Evolutionary conservation across 2,888 invertebrate species (phyloP).

Genomic region (Epinotia demarniana): DNA sequence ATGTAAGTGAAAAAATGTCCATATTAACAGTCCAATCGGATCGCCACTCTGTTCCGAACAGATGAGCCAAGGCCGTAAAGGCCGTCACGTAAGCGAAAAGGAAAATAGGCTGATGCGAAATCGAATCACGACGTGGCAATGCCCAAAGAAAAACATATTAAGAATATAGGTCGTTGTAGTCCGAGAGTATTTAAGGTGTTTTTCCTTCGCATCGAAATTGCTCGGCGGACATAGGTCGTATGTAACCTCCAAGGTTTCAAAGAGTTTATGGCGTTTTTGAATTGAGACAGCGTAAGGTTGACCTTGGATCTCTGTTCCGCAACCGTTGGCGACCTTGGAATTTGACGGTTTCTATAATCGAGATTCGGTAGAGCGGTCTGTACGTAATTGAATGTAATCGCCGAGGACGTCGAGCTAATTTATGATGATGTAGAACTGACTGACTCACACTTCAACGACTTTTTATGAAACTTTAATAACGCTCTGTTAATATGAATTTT

Average conservation of each 20-base stretch:
- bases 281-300: neutral
- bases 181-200: no score
- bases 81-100: constrained; percentile 15
- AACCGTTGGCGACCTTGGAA: neutral
- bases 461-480: no score
- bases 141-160: neutral
- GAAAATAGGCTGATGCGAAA: constrained; percentile 6
- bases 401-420: neutral
- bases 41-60: neutral
- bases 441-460: neutral
- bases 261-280: neutral
- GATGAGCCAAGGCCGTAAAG: constrained; percentile 26
- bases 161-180: neutral
- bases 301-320: constrained; percentile 1
- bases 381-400: neutral
- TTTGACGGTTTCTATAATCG: neutral
- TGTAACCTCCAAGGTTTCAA: neutral
- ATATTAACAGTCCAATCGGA: neutral
- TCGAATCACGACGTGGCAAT: constrained; percentile 2
- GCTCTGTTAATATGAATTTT: no score
- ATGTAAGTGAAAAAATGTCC: neutral
- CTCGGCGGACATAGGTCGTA: neutral
- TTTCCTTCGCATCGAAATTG: neutral
- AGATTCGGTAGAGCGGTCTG: neutral
- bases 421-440: neutral